Evolutionary conservation across 2,797 vertebrate genomes (phyloP), one percentile per base, ranked within the genome.

Genomic region (Sebastes nivosus): DNA sequence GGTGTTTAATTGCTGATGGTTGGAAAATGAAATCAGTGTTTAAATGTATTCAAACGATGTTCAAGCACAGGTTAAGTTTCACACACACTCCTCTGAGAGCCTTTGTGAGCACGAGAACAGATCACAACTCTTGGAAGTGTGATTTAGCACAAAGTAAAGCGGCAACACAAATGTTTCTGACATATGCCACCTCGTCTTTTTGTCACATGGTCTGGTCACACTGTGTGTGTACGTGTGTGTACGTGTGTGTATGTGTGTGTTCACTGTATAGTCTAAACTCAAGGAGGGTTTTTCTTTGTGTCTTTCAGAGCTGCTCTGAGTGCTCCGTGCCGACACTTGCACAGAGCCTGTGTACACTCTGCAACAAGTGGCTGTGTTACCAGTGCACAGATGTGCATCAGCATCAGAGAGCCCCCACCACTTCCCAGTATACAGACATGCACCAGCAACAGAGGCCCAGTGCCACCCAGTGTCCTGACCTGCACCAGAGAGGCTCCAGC

Each of bases 291-390:
- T 68, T 81, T 75, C 5, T 70, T 52, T 57, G 11, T 83, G n/a
- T 78, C 61, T 77, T 82, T 66, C 89, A 96, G 96, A 94, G 92
- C 82, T 96, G 96, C 88, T 94, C 95, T 5, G 94, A 96, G 86
- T 96, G 96, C 83, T 85, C 94, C 2, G 95, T 95, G 89, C 92
- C 92, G 0, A 90, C 94, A 77, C 90, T 94, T 61, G 95, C 95
- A n/a, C 95, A 95, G 80, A 96, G 95, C 88, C 91, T 96, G 79
- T 96, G 96, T 81, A 96, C 95, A 1, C 91, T 95, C 75, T 96
- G 96, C 93, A 96, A 96, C 95, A 96, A 96, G 95, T 96, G 95
- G 95, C 74, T 96, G 83, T 96, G 96, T 87, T 96, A 95, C 90
- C 95, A 94, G 82, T 96, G 96, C 91, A 96, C 96, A 38, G 94